Evolutionary conservation across 1,140 invertebrate genomes (phyloP).

Genomic region (Drosophila ananassae): DNA sequence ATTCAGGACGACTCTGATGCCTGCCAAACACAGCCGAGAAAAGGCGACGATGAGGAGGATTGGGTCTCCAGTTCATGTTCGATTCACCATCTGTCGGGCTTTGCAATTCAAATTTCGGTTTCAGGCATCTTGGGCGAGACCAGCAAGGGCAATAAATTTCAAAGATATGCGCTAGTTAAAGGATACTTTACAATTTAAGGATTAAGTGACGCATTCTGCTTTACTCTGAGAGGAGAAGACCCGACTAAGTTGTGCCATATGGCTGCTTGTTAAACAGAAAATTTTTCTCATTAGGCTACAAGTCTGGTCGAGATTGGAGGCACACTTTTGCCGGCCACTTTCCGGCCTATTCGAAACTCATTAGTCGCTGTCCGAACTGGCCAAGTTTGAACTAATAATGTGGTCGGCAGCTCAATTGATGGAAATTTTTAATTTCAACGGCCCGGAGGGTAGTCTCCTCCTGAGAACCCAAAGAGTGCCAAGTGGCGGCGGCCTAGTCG

Average conservation of each 20-base stretch:
- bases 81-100: conserved; percentile 48
- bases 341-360: conserved; percentile 74
- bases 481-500: conserved; percentile 28
- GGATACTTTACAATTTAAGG: background rate
- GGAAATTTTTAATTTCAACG: conserved; percentile 72
- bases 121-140: background rate
- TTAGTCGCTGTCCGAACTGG: conserved; percentile 52
- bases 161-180: background rate
- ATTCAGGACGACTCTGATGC: conserved; percentile 11
- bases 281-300: conserved; percentile 59
- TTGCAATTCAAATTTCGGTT: conserved; percentile 72
- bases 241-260: conserved; percentile 21
- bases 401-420: conserved; percentile 59
- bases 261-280: conserved; percentile 5
- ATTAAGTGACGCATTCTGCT: background rate
- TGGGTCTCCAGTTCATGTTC: conserved; percentile 21
- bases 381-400: conserved; percentile 79
- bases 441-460: conserved; percentile 27
- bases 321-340: conserved; percentile 48
- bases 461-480: conserved; percentile 9
- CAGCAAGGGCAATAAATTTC: conserved; percentile 24
- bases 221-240: background rate
- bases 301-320: conserved; percentile 8
- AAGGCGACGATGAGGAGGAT: conserved; percentile 13
- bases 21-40: conserved; percentile 34